phyloP scores from a whole-genome alignment of 2,113 vertebrate genomes.

The Apodemus sylvaticus region DNA sequence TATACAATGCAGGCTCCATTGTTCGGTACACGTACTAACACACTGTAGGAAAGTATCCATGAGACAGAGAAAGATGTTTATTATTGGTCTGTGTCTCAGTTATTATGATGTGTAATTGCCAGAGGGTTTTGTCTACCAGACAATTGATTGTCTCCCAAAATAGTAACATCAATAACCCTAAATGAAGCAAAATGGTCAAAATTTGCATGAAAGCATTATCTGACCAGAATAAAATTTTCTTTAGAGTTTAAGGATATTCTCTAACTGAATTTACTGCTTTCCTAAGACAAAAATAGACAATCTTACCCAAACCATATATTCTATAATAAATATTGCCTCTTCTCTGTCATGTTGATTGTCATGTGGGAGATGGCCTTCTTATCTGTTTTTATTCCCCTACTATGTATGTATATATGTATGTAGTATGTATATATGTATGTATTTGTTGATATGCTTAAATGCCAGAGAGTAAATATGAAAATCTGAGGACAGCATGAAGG shows the following conservation, averaged over 20 bases:
- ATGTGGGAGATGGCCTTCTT: background rate
- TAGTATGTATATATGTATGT: background rate
- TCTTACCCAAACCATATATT: background rate
- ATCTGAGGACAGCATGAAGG: background rate
- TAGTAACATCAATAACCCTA: background rate
- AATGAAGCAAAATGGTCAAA: background rate
- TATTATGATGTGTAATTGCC: background rate
- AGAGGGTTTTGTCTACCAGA: background rate
- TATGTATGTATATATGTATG: background rate
- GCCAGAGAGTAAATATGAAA: background rate
- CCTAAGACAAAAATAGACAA: background rate
- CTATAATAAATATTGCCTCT: background rate
- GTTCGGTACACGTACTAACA: background rate
- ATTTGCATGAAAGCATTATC: background rate
- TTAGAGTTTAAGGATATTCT: background rate
- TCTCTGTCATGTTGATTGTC: background rate
- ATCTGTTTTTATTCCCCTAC: too few species aligned
- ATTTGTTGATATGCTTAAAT: too few species aligned
- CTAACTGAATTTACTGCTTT: conserved; percentile 15
- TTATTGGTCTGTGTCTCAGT: background rate
- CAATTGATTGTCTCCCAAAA: conserved; percentile 21
- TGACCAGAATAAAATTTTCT: background rate
- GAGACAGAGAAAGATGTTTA: background rate
- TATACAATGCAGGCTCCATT: background rate
- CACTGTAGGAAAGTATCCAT: background rate